Conservation (phyloP, 2,113 vertebrate genomes). For the Chauna torquata region DNA sequence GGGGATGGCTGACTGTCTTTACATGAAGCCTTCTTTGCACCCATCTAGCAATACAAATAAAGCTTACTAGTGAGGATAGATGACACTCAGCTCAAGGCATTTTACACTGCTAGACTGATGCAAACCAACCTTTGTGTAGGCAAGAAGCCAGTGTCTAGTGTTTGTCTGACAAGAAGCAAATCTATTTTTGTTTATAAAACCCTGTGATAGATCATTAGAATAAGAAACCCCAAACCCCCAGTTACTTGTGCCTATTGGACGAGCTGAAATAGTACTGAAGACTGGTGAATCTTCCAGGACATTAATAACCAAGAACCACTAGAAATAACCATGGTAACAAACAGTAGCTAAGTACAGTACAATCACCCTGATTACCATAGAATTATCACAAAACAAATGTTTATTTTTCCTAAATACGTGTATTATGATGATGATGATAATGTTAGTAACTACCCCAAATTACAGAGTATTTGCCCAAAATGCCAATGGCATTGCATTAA, state of each 20-base stretch:
- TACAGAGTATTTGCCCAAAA: slow-evolving; percentile 60
- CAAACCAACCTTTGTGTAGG: neutral
- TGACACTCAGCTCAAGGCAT: slow-evolving; percentile 17
- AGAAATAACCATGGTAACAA: slow-evolving; percentile 82
- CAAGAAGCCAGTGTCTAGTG: neutral
- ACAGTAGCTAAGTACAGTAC: slow-evolving; percentile 75
- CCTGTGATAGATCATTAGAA: slow-evolving; percentile 18
- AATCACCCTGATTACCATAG: slow-evolving; percentile 81
- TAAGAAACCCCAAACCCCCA: neutral
- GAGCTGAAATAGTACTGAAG: slow-evolving; percentile 49
- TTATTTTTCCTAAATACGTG: slow-evolving; percentile 77
- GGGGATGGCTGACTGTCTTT: slow-evolving; percentile 9
- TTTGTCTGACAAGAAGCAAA: neutral
- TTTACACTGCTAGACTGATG: slow-evolving; percentile 33
- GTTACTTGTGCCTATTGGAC: slow-evolving; percentile 37
- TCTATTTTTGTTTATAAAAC: slow-evolving; percentile 44
- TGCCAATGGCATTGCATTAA: slow-evolving; percentile 37
- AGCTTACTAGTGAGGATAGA: slow-evolving; percentile 19
- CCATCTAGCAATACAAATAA: slow-evolving; percentile 51
- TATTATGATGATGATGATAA: slow-evolving; percentile 71
- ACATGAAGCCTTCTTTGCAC: slow-evolving; percentile 33
- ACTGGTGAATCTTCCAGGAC: slow-evolving; percentile 68
- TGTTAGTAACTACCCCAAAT: slow-evolving; percentile 68
- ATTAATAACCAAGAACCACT: slow-evolving; percentile 76
- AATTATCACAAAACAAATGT: slow-evolving; percentile 83